phyloP scores from a whole-genome alignment of 2,113 vertebrate species.

The Oreochromis niloticus region DNA sequence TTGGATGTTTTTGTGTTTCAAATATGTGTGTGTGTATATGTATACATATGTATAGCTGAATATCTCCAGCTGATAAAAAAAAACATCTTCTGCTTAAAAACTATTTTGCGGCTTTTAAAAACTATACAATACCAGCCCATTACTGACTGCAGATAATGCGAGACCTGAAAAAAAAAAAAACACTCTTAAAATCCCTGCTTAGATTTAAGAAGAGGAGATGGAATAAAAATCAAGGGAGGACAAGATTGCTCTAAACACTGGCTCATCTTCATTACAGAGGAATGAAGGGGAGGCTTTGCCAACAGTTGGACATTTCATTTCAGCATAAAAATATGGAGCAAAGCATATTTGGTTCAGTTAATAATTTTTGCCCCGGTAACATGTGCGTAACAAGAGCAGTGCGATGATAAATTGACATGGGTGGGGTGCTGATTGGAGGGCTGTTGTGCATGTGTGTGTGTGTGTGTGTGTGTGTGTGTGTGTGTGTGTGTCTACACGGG shows the following conservation, averaged over 20 bases:
- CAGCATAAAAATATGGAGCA: conserved; percentile 21
- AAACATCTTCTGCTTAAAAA: neutral
- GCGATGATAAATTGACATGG: conserved; percentile 38
- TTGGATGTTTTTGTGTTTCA: neutral
- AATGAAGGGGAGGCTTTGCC: conserved; percentile 22
- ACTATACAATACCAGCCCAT: conserved; percentile 34
- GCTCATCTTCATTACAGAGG: conserved; percentile 32
- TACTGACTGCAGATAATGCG: conserved; percentile 22
- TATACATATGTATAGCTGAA: neutral
- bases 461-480: conserved; percentile 21
- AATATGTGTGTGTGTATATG: neutral
- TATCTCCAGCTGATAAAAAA: neutral
- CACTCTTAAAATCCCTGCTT: conserved; percentile 12
- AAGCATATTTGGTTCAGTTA: conserved; percentile 38
- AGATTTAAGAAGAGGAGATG: conserved; percentile 17
- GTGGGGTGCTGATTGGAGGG: conserved; percentile 19
- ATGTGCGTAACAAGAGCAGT: conserved; percentile 31
- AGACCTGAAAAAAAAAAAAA: conserved; percentile 5
- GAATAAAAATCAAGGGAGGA: conserved; percentile 37
- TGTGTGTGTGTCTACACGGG: conserved; percentile 10
- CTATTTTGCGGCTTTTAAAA: conserved; percentile 33
- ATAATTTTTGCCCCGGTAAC: conserved; percentile 31
- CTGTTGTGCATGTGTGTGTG: neutral
- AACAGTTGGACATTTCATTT: conserved; percentile 38
- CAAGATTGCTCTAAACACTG: conserved; percentile 28